Evolutionary conservation across 2,113 vertebrate species (phyloP), one percentile per base, ranked within the genome.

Genomic region (Montifringilla adamsi): DNA sequence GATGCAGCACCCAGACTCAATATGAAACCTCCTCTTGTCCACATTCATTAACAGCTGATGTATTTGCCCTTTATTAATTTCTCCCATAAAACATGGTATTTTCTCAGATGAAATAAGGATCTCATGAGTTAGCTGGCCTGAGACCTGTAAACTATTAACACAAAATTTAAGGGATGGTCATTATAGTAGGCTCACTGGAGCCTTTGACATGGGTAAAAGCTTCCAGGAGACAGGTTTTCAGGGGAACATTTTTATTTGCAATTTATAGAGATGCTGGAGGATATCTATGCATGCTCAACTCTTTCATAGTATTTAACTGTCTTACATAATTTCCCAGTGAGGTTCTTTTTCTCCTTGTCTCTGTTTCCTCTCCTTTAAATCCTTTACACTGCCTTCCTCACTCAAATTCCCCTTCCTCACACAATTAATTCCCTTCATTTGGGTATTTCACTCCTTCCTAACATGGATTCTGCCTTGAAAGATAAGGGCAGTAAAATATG

Each of bases 331-430:
- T 87, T 95, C 53, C 35, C 60, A 67, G 4, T 18, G n/a, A 92
- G 47, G 23, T 69, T 73, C 72, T 95, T 85, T 63, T 30, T 68
- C 66, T 50, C 80, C 50, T 58, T 81, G 43, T 62, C 67, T 70
- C 47, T 67, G 6, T 80, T 95, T 92, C 39, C 24, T 90, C 69
- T 69, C 39, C 21, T 93, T 94, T 49, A 78, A 90, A 88, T 88
- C 86, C 33, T 73, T 89, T 77, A 50, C 1, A 1, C 43, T 84
- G 37, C 59, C 78, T 90, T 91, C 53, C 77, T 75, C 18, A 2
- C 23, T 37, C 80, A 78, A 86, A 95, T 91, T 85, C 47, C 52
- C 62, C 64, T 95, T 95, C 49, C 82, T 87, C 83, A 84, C 76
- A 78, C 56, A 81, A 94, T 87, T 83, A 80, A 81, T 93, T 90